phyloP scores from a whole-genome alignment of 2,888 invertebrate genomes.

The Blastobasis lacticolella region DNA sequence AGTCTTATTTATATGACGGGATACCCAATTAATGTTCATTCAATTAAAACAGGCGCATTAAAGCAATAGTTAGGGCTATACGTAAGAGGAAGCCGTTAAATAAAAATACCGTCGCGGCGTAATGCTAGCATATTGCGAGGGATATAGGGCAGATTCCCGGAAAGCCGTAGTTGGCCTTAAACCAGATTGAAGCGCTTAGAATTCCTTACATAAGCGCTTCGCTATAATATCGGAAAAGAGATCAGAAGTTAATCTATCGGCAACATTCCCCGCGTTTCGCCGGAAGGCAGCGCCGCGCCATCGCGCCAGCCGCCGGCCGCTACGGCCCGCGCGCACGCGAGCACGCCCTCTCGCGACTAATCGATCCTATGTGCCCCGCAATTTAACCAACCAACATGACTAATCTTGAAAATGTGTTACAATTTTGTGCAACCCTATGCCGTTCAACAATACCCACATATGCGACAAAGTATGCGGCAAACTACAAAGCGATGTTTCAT shows the following conservation, averaged over 20 bases:
- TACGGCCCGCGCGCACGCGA: slow-evolving; percentile 21
- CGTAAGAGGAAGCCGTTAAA: neutral
- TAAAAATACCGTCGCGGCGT: neutral
- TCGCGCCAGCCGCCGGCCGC: slow-evolving; percentile 28
- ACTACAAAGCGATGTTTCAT: too few species aligned
- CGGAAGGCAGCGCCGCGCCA: slow-evolving; percentile 60
- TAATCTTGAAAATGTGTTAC: too few species aligned
- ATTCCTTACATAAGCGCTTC: slow-evolving; percentile 67
- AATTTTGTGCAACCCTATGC: too few species aligned
- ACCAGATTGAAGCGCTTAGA: slow-evolving; percentile 67
- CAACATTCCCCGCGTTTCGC: slow-evolving; percentile 71
- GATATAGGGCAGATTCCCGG: slow-evolving; percentile 37
- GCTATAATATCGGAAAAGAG: slow-evolving; percentile 73
- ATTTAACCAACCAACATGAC: slow-evolving; percentile 38
- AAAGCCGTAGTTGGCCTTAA: slow-evolving; percentile 55
- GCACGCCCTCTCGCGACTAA: slow-evolving; percentile 39
- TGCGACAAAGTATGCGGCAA: too few species aligned
- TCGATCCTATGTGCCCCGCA: slow-evolving; percentile 49
- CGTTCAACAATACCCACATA: too few species aligned
- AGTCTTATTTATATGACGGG: too few species aligned
- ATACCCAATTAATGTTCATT: too few species aligned
- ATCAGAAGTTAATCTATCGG: slow-evolving; percentile 75
- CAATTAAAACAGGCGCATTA: too few species aligned
- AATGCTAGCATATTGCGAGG: slow-evolving; percentile 2
- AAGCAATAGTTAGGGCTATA: too few species aligned